Evolutionary conservation across 2,888 invertebrate genomes (phyloP).

Genomic region (Drosophila meridiana): DNA sequence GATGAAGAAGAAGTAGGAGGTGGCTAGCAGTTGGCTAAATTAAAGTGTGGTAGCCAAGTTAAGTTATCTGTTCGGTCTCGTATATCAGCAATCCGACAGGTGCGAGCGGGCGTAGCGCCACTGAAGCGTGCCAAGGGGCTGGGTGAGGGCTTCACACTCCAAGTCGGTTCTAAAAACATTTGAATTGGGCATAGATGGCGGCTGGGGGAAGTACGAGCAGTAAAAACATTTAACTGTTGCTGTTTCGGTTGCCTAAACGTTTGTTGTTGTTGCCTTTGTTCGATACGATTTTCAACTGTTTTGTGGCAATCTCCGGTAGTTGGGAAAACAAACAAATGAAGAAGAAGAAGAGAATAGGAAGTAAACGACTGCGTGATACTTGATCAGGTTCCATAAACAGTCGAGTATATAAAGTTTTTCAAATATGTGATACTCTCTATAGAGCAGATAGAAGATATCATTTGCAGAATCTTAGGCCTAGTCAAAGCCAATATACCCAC

Average conservation of each 20-base stretch:
- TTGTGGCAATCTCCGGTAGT: conserved; percentile 73
- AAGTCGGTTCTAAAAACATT: conserved; percentile 76
- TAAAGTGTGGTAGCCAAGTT: conserved; percentile 58
- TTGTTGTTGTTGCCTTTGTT: conserved; percentile 46
- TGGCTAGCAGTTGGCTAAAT: conserved; percentile 38
- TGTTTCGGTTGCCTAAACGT: conserved; percentile 62
- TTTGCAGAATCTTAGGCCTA: neutral
- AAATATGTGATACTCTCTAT: neutral
- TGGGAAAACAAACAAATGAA: conserved; percentile 56
- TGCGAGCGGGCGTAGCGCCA: conserved; percentile 49
- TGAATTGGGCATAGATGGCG: conserved; percentile 10
- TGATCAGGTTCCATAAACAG: neutral
- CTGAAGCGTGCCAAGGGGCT: conserved; percentile 69
- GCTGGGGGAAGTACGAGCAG: neutral
- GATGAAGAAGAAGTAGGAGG: conserved; percentile 10
- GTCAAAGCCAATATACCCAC: neutral
- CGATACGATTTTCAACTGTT: conserved; percentile 59
- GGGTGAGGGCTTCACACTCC: conserved; percentile 29
- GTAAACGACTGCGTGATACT: neutral
- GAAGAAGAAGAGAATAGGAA: neutral
- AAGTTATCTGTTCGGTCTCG: conserved; percentile 67
- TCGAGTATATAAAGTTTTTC: neutral
- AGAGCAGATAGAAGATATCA: neutral
- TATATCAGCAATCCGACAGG: conserved; percentile 59
- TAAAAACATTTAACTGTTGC: conserved; percentile 7